These are phyloP conservation scores for Luehdorfia chinensis DNA, from an alignment of 1,140 invertebrate genomes.

Conservation along the genomic window DNA sequence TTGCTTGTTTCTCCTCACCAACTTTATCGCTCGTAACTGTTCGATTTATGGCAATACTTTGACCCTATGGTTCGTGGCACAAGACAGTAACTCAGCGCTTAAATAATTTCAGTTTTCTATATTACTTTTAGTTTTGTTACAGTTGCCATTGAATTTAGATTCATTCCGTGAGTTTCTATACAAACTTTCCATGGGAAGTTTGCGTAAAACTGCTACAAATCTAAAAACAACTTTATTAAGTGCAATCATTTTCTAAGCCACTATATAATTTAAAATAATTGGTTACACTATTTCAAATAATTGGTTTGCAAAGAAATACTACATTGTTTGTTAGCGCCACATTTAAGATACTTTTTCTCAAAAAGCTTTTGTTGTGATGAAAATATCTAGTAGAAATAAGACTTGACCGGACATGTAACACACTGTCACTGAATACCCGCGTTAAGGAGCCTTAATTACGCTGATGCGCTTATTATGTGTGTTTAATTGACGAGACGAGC, in stretches of 20 bases:
- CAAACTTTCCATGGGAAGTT: background rate
- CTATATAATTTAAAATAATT: no score
- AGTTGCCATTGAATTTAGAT: constrained; percentile 9
- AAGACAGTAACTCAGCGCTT: constrained; percentile 28
- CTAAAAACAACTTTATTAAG: constrained; percentile 8
- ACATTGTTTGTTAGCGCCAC: no score
- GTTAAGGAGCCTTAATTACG: no score
- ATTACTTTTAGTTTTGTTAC: constrained; percentile 27
- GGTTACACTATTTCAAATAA: no score
- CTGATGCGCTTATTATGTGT: no score
- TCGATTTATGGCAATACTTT: constrained; percentile 47
- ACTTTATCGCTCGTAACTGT: constrained; percentile 37
- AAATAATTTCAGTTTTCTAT: constrained; percentile 30
- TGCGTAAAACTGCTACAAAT: constrained; percentile 7
- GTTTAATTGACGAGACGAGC: no score
- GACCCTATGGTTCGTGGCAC: constrained; percentile 34
- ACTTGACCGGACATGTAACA: no score
- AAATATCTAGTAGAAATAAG: no score
- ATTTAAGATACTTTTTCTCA: no score
- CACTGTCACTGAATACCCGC: no score
- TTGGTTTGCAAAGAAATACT: no score
- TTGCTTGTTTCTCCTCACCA: constrained; percentile 30
- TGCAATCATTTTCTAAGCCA: background rate
- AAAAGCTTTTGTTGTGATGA: no score
- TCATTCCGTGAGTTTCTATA: constrained; percentile 16